Conservation (phyloP, 2,797 vertebrate species). For the Rhinichthys osculus region DNA sequence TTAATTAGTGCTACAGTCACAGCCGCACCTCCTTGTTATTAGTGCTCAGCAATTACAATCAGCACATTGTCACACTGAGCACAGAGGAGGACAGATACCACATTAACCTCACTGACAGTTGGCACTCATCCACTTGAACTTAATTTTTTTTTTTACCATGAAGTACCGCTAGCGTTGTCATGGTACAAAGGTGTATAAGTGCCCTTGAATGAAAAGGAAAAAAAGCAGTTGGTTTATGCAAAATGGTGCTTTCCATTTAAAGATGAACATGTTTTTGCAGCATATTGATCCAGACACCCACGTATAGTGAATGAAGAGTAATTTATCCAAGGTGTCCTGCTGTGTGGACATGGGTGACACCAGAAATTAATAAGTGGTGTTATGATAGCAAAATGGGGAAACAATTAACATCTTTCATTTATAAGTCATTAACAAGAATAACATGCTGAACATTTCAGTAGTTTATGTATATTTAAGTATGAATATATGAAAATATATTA, state of each 20-base stretch:
- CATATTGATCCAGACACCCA: slow-evolving; percentile 35
- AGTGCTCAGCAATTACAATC: slow-evolving; percentile 63
- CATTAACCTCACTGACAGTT: slow-evolving; percentile 60
- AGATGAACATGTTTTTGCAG: slow-evolving; percentile 1
- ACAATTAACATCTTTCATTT: slow-evolving; percentile 12
- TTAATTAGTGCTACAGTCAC: slow-evolving; percentile 59
- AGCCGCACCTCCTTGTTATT: slow-evolving; percentile 60
- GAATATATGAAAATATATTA: not conserved
- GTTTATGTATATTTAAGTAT: slow-evolving; percentile 12
- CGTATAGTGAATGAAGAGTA: slow-evolving; percentile 11
- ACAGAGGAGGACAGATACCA: slow-evolving; percentile 56
- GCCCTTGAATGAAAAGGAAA: not conserved
- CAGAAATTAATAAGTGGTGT: slow-evolving; percentile 23
- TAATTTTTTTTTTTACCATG: slow-evolving; percentile 4
- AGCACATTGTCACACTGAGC: slow-evolving; percentile 59
- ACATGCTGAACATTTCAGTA: not conserved
- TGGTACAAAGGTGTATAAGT: slow-evolving; percentile 29
- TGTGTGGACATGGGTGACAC: slow-evolving; percentile 20
- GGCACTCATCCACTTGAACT: slow-evolving; percentile 59
- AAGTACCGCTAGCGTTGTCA: not conserved
- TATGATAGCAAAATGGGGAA: not conserved
- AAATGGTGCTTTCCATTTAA: not conserved
- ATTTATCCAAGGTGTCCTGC: slow-evolving; percentile 19
- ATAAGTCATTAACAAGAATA: slow-evolving; percentile 10
- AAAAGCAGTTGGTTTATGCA: slow-evolving; percentile 7